Evolutionary conservation across 2,888 invertebrate genomes (phyloP).

Genomic region (Dynastes maya): DNA sequence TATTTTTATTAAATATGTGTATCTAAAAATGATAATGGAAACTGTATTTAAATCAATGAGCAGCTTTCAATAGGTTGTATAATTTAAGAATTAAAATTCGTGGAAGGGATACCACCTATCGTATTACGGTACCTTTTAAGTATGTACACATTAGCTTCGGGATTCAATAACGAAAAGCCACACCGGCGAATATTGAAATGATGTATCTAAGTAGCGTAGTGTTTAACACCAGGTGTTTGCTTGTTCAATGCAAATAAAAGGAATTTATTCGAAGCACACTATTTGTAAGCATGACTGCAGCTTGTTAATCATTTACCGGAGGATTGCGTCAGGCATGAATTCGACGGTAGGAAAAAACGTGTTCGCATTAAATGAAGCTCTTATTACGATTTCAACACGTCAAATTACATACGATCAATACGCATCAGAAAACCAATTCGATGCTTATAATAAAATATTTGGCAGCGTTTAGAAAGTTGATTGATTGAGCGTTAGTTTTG

Average conservation of each 20-base stretch:
- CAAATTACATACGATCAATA: conserved; percentile 34
- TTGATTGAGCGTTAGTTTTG: conserved; percentile 57
- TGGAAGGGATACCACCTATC: no score
- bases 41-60: no score
- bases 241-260: neutral
- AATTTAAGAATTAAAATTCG: no score
- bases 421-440: conserved; percentile 46
- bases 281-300: conserved; percentile 10
- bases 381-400: conserved; percentile 35
- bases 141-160: no score
- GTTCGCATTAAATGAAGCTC: conserved; percentile 24
- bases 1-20: no score
- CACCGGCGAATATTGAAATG: neutral
- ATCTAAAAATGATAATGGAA: no score
- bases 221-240: conserved; percentile 10
- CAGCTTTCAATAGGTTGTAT: no score
- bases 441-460: conserved; percentile 54
- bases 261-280: conserved; percentile 19
- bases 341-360: conserved; percentile 13
- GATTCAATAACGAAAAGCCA: no score
- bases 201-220: neutral
- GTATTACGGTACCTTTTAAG: no score
- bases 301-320: conserved; percentile 26
- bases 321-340: conserved; percentile 2
- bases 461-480: conserved; percentile 59